Evolutionary conservation across 2,113 vertebrate genomes (phyloP), one percentile per base, ranked within the genome.

Genomic region (Takifugu flavidus): DNA sequence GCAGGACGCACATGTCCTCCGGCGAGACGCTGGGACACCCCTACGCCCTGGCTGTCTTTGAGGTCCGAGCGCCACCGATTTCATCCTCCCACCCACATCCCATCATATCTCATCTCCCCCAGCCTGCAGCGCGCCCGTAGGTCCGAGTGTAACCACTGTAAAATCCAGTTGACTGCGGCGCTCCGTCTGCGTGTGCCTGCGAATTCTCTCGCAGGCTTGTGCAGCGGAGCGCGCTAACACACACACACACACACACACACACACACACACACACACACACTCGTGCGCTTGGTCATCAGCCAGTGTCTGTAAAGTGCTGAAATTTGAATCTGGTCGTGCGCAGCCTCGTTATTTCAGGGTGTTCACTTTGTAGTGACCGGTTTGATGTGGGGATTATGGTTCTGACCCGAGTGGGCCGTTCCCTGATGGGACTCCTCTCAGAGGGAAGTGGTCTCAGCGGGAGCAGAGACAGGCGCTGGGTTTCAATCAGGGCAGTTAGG

Each of bases 1-100:
- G 95, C 65, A 94, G 95, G 79, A 92, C 92, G 54, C 92, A 99
- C 39, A 91, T 98, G 70, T 93, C 92, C 0, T 98, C 95, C 3
- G 84, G 87, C 0, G 92, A 95, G 27, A 87, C 86, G 27, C 91
- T 98, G 82, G 93, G 93, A 72, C 97, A 98, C 68, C 97, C 97
- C 3, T 98, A 95, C 3, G 93, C 95, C 66, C 81, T 99, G 75
- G 94, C 96, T 28, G 96, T 98, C 31, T 98, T 98, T 84, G 97
- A 99, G 95, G 97, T 99, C 2, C 34, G 84, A 72, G 28, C 34
- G 55, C 27, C 14, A 57, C n/a, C 7, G 13, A n/a, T 4, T 49
- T 67, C 63, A 62, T 58, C 27, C 42, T 43, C 50, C 54, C 60
- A 68, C 59, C 62, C 71, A 50, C 56, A 59, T 54, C 67, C 55